A percentile compares a stretch with the other conserved stretches of the same genome.
These are phyloP conservation scores for Drosophila conformis DNA, from an alignment of 2,888 invertebrate species.

Conservation along the genomic window DNA sequence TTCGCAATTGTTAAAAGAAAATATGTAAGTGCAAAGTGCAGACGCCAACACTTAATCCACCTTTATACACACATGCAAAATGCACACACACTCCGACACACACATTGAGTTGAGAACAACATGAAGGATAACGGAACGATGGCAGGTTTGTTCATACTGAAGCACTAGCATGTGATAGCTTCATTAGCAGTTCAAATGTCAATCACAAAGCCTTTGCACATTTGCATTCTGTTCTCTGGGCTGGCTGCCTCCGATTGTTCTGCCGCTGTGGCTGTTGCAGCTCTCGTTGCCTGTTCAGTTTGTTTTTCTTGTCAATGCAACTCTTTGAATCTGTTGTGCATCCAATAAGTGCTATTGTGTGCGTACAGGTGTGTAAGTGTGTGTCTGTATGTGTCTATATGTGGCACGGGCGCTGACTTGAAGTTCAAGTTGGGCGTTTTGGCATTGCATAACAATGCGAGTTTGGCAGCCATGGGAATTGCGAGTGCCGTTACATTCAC, in stretches of 20 bases:
- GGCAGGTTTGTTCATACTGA: conserved; percentile 22
- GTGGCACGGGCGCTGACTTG: neutral
- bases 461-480: neutral
- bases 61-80: neutral
- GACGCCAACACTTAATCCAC: conserved; percentile 20
- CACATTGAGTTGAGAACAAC: neutral
- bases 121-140: neutral
- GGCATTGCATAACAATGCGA: conserved; percentile 3
- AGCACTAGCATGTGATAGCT: conserved; percentile 49
- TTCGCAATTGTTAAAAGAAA: conserved; percentile 63
- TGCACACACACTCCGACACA: neutral
- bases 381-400: neutral
- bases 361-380: neutral
- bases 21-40: conserved; percentile 63
- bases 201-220: conserved; percentile 40
- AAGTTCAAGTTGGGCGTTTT: conserved; percentile 8
- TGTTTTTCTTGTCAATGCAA: conserved; percentile 10
- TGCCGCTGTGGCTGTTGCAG: neutral
- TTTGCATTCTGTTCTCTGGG: conserved; percentile 21
- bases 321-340: conserved; percentile 13
- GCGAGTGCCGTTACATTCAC: conserved; percentile 7
- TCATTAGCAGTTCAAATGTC: conserved; percentile 65
- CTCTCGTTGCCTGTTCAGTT: neutral
- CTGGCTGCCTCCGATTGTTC: neutral
- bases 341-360: neutral